Conservation (phyloP, 2,888 invertebrate genomes). For the Quadriops clusia region DNA sequence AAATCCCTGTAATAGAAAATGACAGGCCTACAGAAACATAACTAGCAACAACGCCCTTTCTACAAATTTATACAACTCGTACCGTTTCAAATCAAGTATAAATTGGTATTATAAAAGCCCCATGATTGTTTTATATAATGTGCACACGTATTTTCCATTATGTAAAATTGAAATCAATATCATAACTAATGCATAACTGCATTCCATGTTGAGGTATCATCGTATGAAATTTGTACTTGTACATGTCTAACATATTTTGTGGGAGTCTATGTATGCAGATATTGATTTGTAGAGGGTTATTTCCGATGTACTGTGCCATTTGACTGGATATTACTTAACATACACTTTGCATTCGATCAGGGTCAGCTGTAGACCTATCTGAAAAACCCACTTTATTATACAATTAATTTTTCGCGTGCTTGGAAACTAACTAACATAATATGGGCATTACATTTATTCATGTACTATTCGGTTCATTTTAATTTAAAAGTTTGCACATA, state of each 20-base stretch:
- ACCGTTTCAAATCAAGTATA: slow-evolving; percentile 4
- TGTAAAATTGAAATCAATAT: slow-evolving; percentile 8
- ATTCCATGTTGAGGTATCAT: slow-evolving; percentile 7
- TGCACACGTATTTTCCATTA: slow-evolving; percentile 7
- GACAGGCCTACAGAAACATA: slow-evolving; percentile 13
- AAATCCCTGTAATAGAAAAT: slow-evolving; percentile 15
- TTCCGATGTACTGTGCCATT: too few species aligned
- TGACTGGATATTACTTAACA: too few species aligned
- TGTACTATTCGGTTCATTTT: too few species aligned
- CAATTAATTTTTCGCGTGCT: too few species aligned
- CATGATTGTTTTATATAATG: slow-evolving; percentile 4
- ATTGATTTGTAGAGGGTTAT: too few species aligned
- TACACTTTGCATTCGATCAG: too few species aligned
- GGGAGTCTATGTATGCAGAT: slow-evolving; percentile 1
- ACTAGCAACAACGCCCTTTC: slow-evolving; percentile 3
- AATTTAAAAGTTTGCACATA: too few species aligned
- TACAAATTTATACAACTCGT: slow-evolving; percentile 5
- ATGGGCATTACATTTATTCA: too few species aligned
- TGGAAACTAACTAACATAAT: too few species aligned
- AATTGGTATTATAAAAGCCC: slow-evolving; percentile 6
- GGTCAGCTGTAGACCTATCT: too few species aligned
- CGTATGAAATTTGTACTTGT: slow-evolving; percentile 9
- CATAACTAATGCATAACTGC: slow-evolving; percentile 11
- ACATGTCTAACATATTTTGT: slow-evolving; percentile 6
- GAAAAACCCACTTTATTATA: too few species aligned